Base-by-base conservation (phyloP, 2,113 vertebrate genomes). In the Turnix velox region DNA sequence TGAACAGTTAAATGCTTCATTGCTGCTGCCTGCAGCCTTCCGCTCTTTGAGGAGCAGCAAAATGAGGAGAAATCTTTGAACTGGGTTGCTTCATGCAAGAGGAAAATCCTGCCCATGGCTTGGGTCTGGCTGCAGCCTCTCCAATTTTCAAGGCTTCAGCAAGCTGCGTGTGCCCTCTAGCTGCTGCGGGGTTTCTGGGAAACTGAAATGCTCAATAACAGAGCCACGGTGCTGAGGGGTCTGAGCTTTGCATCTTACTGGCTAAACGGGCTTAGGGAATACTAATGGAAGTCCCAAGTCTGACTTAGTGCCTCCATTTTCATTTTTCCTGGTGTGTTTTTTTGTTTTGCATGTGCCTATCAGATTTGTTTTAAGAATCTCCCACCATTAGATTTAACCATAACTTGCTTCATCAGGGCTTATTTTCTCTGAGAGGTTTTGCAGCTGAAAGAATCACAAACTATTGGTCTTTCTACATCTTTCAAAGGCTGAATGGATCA, bases 91-190 rank as follows among this genome's bases (percentile, higher is more conserved):
- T 7, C 0, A 4, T 4, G 20, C 4, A 2, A 8, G 58, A 39
- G 31, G n/a, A 46, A 28, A 81, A 6, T 13, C 54, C 48, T n/a
- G 37, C 3, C 12, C 35, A 3, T 20, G n/a, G 22, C 57, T 7
- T 3, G n/a, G 27, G 30, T 33, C 40, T 78, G 17, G 23, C 12
- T 14, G 54, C 62, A 15, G 23, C 7, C 58, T 5, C 14, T 13
- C 49, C 42, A 12, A 42, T 0, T 3, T 51, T 15, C 43, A 30
- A 18, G 85, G n/a, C 77, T 83, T 62, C 0, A 2, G 49, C 52
- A 24, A 45, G 49, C 25, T 68, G 71, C 0, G 48, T 57, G 68
- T 95, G 95, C 92, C 96, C 90, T 92, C 92, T 92, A 71, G 88
- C 85, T 94, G 92, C 35, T 80, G 68, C 33, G 25, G 77, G 9